Evolutionary conservation across 2,113 vertebrate species (phyloP), one percentile per base, ranked within the genome.

Genomic region (Nematolebias whitei): DNA sequence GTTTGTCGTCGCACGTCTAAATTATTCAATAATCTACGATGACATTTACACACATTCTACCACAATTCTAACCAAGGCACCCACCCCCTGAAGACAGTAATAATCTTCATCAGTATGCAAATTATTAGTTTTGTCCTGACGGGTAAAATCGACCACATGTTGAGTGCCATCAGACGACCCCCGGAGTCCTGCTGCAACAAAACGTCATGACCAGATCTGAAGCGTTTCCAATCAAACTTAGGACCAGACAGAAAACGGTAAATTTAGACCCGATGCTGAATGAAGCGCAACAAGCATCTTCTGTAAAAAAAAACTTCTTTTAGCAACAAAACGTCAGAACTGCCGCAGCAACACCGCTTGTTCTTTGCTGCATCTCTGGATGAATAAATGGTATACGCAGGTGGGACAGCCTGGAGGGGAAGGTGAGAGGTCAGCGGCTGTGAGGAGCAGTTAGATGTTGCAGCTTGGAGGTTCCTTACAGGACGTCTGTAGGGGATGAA

Each of bases 21-120:
- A 23, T 23, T 57, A 16, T 43, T 41, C 38, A 41, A 24, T 41
- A 35, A 8, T 35, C 32, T 35, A 16, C 11, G 11, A 14, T 59
- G 38, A 57, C 39, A 57, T 57, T 57, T 57, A 43, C 35, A 43
- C 38, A 18, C 13, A 55, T 39, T 39, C 18, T 32, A 14, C 14
- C 11, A 55, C 39, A 19, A 38, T 39, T 22, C 35, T 14, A 20
- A 55, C 19, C 5, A 1, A 5, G 32, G 12, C 53, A 20, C 35
- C 53, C n/a, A n/a, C n/a, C 51, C 26, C 11, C 29, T 15, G 51
- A n/a, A n/a, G n/a, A 53, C 18, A 5, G 29, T 38, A 4, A 55
- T 22, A 2, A 55, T 55, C 20, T 55, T 39, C 35, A 55, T 55
- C 53, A 55, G 39, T 39, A 38, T 55, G 53, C 35, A 19, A 53